These are phyloP conservation scores for Tachycineta bicolor DNA, from an alignment of 2,113 vertebrate genomes.

Conservation along the genomic window DNA sequence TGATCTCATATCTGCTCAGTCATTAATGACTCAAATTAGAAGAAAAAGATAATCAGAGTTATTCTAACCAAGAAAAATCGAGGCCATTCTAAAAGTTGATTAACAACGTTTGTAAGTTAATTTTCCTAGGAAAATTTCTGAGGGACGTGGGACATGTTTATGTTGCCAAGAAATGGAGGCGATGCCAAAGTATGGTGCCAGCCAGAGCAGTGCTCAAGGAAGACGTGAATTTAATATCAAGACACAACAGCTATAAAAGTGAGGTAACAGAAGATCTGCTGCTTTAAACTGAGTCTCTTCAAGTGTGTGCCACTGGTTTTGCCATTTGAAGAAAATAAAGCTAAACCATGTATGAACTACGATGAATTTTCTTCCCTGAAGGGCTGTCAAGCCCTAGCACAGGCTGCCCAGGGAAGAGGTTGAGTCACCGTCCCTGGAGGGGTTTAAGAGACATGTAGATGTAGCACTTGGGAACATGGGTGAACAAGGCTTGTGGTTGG, in stretches of 20 bases:
- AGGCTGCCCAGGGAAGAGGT: background rate
- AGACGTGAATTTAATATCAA: background rate
- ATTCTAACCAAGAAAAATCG: background rate
- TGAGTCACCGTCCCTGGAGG: background rate
- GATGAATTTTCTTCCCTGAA: background rate
- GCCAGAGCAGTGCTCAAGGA: background rate
- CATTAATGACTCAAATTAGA: background rate
- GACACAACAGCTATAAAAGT: background rate
- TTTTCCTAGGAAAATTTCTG: background rate
- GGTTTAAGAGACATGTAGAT: fast-evolving
- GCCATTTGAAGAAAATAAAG: background rate
- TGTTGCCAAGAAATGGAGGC: background rate
- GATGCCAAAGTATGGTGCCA: background rate
- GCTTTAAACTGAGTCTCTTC: background rate
- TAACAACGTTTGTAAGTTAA: background rate
- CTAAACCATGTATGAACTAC: background rate
- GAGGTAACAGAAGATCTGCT: background rate
- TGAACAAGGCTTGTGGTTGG: background rate
- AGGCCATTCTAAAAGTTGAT: background rate
- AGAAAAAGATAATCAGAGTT: background rate
- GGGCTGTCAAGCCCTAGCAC: background rate
- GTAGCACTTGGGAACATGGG: background rate
- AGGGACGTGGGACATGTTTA: background rate
- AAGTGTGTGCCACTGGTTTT: background rate
- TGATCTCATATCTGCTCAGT: background rate